phyloP scores from a whole-genome alignment of 2,113 vertebrate species.

The Poeciliopsis occidentalis region DNA sequence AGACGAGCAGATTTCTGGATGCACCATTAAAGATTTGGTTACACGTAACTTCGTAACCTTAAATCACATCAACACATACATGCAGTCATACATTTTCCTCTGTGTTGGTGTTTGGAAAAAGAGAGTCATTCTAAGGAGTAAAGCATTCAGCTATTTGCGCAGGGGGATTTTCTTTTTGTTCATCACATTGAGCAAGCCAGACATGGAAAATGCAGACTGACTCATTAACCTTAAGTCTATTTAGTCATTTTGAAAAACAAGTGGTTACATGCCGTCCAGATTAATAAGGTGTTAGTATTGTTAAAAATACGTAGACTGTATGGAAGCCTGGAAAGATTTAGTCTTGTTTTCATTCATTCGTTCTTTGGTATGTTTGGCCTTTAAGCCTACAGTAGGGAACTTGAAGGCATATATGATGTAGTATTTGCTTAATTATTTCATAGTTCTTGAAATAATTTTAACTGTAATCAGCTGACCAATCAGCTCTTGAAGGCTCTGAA shows the following conservation, averaged over 20 bases:
- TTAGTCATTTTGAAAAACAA: slow-evolving; percentile 14
- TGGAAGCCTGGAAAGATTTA: no score
- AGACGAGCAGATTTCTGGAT: slow-evolving; percentile 38
- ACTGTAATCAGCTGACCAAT: not conserved
- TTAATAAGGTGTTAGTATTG: not conserved
- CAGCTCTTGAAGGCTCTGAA: no score
- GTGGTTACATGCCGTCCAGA: not conserved
- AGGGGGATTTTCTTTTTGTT: slow-evolving; percentile 45
- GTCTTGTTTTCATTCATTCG: no score
- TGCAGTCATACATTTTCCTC: slow-evolving; percentile 2
- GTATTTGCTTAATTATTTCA: not conserved
- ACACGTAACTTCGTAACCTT: slow-evolving; percentile 50
- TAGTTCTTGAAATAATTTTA: not conserved
- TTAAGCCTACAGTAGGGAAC: not conserved
- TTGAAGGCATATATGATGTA: not conserved
- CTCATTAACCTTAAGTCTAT: slow-evolving; percentile 30
- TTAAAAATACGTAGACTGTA: not conserved
- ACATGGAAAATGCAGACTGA: slow-evolving; percentile 31
- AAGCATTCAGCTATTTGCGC: slow-evolving; percentile 25
- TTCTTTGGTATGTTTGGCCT: not conserved
- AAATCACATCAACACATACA: slow-evolving; percentile 18
- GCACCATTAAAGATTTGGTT: slow-evolving; percentile 48
- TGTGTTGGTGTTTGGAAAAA: slow-evolving; percentile 31
- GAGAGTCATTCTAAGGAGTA: slow-evolving; percentile 28
- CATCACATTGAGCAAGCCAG: slow-evolving; percentile 13